Conservation (phyloP, 2,888 invertebrate species). For the Synanthedon myopaeformis region DNA sequence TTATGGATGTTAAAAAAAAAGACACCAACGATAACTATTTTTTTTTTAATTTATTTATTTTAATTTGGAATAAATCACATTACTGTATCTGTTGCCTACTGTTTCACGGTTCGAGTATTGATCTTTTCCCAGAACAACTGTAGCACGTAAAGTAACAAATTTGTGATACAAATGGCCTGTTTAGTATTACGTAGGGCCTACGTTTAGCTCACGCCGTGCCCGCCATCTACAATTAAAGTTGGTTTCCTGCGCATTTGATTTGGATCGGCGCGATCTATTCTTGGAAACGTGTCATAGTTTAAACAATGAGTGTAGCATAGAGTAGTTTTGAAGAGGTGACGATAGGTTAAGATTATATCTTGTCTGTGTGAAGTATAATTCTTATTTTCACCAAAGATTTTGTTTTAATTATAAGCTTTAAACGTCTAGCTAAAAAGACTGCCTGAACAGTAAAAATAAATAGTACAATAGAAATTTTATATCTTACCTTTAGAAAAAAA, state of each 20-base stretch:
- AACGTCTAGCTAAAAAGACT: too few species aligned
- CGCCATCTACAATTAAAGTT: slow-evolving; percentile 48
- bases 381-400: too few species aligned
- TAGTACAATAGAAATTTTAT: too few species aligned
- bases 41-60: too few species aligned
- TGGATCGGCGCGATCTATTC: slow-evolving; percentile 59
- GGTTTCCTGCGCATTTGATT: slow-evolving; percentile 58
- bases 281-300: slow-evolving; percentile 57
- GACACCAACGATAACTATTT: too few species aligned
- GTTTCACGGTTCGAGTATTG: not conserved
- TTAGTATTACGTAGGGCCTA: slow-evolving; percentile 42
- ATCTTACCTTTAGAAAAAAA: too few species aligned
- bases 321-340: slow-evolving; percentile 13
- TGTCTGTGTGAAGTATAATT: not conserved
- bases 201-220: slow-evolving; percentile 25
- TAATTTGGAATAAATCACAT: too few species aligned
- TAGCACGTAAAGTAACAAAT: slow-evolving; percentile 3
- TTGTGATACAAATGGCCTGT: slow-evolving; percentile 41
- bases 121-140: not conserved
- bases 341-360: slow-evolving; percentile 2
- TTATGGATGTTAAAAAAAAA: too few species aligned
- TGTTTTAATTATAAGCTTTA: too few species aligned
- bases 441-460: too few species aligned
- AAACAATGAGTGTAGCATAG: slow-evolving; percentile 48
- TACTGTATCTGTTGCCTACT: too few species aligned